Evolutionary conservation across 2,888 invertebrate genomes (phyloP).

Genomic region (Caenorhabditis sp.): DNA sequence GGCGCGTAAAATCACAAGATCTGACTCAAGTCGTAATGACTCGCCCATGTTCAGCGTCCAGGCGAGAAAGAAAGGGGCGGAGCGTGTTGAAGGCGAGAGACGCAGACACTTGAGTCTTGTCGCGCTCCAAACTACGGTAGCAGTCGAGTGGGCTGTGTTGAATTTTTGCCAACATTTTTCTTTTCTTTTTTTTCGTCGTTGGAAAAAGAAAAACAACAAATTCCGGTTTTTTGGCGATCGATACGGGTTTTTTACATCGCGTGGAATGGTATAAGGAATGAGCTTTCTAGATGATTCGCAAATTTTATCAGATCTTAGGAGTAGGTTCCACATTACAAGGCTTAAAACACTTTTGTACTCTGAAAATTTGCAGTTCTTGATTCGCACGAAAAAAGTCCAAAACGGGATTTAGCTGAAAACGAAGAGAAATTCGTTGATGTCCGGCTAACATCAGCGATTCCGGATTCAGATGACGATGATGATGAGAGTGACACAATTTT

Average conservation of each 20-base stretch:
- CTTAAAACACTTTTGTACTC: neutral
- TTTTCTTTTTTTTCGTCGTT: neutral
- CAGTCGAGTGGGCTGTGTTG: conserved; percentile 26
- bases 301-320: conserved; percentile 58
- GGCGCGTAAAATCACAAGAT: neutral
- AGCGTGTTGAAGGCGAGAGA: neutral
- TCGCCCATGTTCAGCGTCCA: neutral
- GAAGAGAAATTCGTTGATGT: conserved; percentile 48
- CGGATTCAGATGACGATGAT: conserved; percentile 41
- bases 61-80: neutral
- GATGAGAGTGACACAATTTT: conserved; percentile 27
- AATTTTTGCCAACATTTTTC: conserved; percentile 11
- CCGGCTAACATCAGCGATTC: conserved; percentile 24
- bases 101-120: neutral
- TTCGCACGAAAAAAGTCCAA: conserved; percentile 55
- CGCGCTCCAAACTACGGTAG: conserved; percentile 20
- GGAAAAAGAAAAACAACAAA: neutral
- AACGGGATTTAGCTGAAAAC: conserved; percentile 17
- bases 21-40: neutral
- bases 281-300: conserved; percentile 56
- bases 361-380: conserved; percentile 51
- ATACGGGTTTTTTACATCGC: conserved; percentile 30
- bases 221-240: neutral
- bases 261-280: no score
- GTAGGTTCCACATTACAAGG: conserved; percentile 40